These are phyloP conservation scores for Synanceia verrucosa DNA, from an alignment of 2,797 vertebrate genomes.

Conservation along the genomic window DNA sequence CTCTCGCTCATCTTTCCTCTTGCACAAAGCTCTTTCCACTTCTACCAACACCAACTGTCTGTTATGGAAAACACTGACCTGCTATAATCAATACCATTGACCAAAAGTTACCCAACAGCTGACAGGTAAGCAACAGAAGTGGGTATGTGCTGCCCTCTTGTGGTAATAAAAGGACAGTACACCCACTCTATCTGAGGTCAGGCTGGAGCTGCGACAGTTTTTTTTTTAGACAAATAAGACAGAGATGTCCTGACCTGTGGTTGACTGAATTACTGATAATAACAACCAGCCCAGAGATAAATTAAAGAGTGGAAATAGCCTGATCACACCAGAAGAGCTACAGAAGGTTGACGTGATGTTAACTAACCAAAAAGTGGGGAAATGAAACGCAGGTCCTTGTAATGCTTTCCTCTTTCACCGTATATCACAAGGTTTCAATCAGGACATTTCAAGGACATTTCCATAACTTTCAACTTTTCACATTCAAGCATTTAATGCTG, in stretches of 20 bases:
- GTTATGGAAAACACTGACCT: not conserved
- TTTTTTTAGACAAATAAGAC: no score
- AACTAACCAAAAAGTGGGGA: not conserved
- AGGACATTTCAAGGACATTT: constrained; percentile 2
- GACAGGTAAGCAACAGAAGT: constrained; percentile 3
- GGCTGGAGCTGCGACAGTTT: not conserved
- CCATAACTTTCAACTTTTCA: not conserved
- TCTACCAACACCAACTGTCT: not conserved
- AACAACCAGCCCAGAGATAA: not conserved
- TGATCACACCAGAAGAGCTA: constrained; percentile 9
- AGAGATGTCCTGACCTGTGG: not conserved
- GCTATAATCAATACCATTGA: constrained; percentile 22
- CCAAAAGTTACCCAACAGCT: constrained; percentile 22
- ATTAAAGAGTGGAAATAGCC: not conserved
- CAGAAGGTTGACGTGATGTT: not conserved
- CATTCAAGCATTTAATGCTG: not conserved
- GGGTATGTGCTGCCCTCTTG: constrained; percentile 59
- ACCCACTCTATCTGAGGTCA: not conserved
- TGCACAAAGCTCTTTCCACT: not conserved
- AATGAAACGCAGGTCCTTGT: not conserved
- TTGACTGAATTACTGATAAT: not conserved
- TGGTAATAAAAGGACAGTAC: constrained; percentile 30
- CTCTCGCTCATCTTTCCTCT: not conserved
- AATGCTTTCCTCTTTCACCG: not conserved
- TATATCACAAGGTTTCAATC: not conserved